These are phyloP conservation scores for Arvicanthis niloticus DNA, from an alignment of 2,113 vertebrate species.

Conservation along the genomic window DNA sequence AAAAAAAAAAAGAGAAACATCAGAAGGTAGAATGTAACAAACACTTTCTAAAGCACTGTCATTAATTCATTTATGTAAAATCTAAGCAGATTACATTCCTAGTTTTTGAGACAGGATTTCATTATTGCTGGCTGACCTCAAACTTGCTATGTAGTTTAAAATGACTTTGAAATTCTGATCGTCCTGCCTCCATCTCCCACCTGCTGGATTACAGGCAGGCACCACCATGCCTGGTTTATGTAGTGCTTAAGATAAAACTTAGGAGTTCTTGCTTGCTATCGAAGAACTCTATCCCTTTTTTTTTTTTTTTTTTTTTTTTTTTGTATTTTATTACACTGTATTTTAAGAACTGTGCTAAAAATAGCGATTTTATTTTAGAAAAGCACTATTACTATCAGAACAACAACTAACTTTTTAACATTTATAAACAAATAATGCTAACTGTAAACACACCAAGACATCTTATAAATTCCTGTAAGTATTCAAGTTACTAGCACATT, in stretches of 20 bases:
- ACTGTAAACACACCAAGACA: slow-evolving; percentile 18
- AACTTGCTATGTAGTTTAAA: background rate
- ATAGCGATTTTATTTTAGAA: slow-evolving; percentile 7
- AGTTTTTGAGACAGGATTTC: background rate
- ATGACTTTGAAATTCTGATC: background rate
- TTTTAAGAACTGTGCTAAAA: slow-evolving; percentile 49
- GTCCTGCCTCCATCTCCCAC: background rate
- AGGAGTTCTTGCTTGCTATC: background rate
- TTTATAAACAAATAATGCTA: slow-evolving; percentile 20
- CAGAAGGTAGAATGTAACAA: slow-evolving; percentile 45
- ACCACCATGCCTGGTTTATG: background rate
- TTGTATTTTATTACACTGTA: slow-evolving; percentile 3
- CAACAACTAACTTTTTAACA: background rate
- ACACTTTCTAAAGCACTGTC: slow-evolving; percentile 15
- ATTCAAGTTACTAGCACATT: background rate
- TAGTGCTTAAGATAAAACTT: background rate
- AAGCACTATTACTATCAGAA: background rate
- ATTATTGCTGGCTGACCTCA: background rate
- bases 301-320: background rate
- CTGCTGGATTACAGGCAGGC: background rate
- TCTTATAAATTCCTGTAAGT: background rate
- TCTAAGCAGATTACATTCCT: background rate
- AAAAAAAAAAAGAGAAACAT: slow-evolving; percentile 45
- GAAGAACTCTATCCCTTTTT: background rate
- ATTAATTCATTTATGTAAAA: slow-evolving; percentile 26